Base-by-base conservation (phyloP, 2,113 vertebrate genomes). In the Cyprinus carpio region DNA sequence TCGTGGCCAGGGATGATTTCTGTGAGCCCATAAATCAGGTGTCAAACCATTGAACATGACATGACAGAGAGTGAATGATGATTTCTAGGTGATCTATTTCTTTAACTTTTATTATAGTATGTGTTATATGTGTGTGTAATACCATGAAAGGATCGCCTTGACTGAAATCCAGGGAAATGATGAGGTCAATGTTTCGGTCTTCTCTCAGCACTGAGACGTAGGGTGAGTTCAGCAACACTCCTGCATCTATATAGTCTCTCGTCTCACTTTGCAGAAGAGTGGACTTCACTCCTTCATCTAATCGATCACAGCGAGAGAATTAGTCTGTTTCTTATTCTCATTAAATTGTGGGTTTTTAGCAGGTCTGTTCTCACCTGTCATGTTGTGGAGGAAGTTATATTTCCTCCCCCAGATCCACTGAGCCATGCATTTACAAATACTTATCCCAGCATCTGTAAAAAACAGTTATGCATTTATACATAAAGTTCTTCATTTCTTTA, bases 111-210 rank as follows among this genome's bases (percentile, higher is more conserved):
- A 40, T 40, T 40, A 40, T 40, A 40, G 37, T 40, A 6, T 40
- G 37, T 40, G 4, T 6, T 40, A 7, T 40, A 6, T 40, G 37
- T 40, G 40, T 10, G 40, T 46, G 10, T 11, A 1, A 43, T 54
- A 94, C 93, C 92, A 86, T 23, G 27, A 94, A 92, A 62, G 92
- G 91, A 79, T 94, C 89, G 23, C 90, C 51, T 18, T 18, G 1
- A 54, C 51, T 54, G 51, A 51, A 51, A 16, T 51, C 49, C 49
- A 51, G 49, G 49, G 49, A 51, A 51, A 51, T 16, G 4, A 51
- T 51, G 49, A 51, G 49, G 15, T 51, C 49, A 51, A 89, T 29
- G 1, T 84, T 8, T 18, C 89, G 69, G 5, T 84, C 9, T 0
- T 87, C 84, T 37, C 37, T 78, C 43, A 94, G 85, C 23, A 90